Conservation (phyloP, 2,888 invertebrate genomes). For the Eledona agricola region DNA sequence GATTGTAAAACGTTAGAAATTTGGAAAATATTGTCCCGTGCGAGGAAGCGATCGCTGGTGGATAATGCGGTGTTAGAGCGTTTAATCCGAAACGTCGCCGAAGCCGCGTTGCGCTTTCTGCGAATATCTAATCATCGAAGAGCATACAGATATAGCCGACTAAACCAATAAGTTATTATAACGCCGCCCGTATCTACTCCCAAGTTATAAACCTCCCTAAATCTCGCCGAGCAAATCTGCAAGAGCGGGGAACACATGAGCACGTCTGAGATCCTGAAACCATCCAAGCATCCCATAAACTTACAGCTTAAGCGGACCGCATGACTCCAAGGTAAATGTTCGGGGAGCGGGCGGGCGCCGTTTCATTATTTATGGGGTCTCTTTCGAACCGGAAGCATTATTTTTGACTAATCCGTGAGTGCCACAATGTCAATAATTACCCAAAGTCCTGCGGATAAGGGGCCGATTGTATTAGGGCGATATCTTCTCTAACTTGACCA, state of each 20-base stretch:
- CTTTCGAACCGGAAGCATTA: conserved; percentile 14
- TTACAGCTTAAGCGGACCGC: conserved; percentile 62
- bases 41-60: too few species aligned
- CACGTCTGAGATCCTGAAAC: conserved; percentile 58
- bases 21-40: too few species aligned
- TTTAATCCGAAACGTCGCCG: conserved; percentile 43
- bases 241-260: conserved; percentile 56
- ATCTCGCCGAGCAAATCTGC: conserved; percentile 60
- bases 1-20: too few species aligned
- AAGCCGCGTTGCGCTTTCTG: too few species aligned
- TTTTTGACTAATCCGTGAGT: conserved; percentile 30
- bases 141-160: conserved; percentile 58
- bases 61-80: conserved; percentile 47
- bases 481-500: conserved; percentile 56
- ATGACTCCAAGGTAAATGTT: conserved; percentile 61
- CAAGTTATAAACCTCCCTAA: conserved; percentile 60
- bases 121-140: conserved; percentile 58
- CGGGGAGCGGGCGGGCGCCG: conserved; percentile 23
- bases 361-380: conserved; percentile 34
- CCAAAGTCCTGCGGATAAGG: conserved; percentile 50
- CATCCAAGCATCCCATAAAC: conserved; percentile 61
- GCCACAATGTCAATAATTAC: conserved; percentile 52
- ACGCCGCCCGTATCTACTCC: conserved; percentile 45
- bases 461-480: conserved; percentile 53
- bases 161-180: conserved; percentile 60